phyloP scores from a whole-genome alignment of 2,888 invertebrate genomes.

The Drosophila hamatofila region DNA sequence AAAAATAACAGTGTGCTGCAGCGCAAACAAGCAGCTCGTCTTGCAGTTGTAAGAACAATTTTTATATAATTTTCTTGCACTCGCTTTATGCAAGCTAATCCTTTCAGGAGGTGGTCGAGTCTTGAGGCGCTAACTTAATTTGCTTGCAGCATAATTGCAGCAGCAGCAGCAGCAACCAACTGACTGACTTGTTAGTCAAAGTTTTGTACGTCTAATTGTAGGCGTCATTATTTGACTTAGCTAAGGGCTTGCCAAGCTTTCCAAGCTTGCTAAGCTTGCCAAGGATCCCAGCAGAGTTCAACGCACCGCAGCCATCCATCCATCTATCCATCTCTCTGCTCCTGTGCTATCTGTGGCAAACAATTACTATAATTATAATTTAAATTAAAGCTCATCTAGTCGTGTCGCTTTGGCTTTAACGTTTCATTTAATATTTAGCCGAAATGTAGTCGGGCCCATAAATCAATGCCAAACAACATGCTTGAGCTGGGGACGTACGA shows the following conservation, averaged over 20 bases:
- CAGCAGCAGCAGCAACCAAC: conserved; percentile 38
- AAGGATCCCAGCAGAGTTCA: conserved; percentile 35
- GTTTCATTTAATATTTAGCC: conserved; percentile 76
- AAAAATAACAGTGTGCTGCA: conserved; percentile 59
- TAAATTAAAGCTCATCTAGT: conserved; percentile 52
- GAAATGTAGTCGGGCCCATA: conserved; percentile 65
- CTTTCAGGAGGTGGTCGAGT: conserved; percentile 18
- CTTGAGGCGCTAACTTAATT: conserved; percentile 67
- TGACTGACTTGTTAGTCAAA: conserved; percentile 61
- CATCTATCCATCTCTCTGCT: neutral
- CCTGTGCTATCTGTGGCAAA: conserved; percentile 16
- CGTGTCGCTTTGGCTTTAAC: conserved; percentile 56
- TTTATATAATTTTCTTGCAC: conserved; percentile 61
- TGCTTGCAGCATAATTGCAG: conserved; percentile 67
- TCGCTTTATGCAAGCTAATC: conserved; percentile 43
- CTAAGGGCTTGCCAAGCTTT: conserved; percentile 19
- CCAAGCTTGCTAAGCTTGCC: neutral
- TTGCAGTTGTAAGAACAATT: conserved; percentile 57
- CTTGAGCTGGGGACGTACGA: conserved; percentile 11
- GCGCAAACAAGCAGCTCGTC: conserved; percentile 61
- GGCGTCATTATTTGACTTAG: conserved; percentile 67
- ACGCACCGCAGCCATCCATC: conserved; percentile 21
- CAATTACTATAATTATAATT: conserved; percentile 53
- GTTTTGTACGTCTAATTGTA: conserved; percentile 72
- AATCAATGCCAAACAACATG: conserved; percentile 75